Conservation (phyloP, 2,113 vertebrate genomes). For the Melospiza georgiana region DNA sequence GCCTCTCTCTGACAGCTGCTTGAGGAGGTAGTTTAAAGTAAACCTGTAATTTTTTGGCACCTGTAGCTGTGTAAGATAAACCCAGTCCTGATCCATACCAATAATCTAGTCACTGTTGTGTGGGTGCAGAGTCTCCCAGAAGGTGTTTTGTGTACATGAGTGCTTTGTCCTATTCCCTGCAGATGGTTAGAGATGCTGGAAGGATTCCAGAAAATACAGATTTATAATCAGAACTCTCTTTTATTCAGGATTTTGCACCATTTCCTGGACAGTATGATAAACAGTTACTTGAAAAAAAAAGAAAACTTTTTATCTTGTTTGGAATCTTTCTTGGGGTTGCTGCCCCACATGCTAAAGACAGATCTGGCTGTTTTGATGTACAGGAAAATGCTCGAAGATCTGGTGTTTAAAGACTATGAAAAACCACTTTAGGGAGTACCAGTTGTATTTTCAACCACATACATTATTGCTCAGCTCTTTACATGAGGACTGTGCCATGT, state of each 20-base stretch:
- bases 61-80: conserved; percentile 4
- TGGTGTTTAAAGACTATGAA: background rate
- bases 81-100: background rate
- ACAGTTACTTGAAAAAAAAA: background rate
- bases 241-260: background rate
- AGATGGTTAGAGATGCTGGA: background rate
- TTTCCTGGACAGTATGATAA: background rate
- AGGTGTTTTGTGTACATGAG: background rate
- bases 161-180: background rate
- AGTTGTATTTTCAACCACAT: background rate
- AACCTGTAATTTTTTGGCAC: conserved; percentile 18
- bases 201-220: background rate
- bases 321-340: background rate
- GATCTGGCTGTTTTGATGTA: conserved; percentile 43
- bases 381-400: background rate
- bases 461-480: background rate
- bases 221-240: background rate
- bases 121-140: background rate
- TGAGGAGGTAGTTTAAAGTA: background rate
- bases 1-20: conserved; percentile 22
- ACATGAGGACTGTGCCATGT: fast-evolving
- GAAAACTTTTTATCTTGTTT: background rate
- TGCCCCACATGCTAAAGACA: background rate
- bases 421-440: background rate
- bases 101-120: background rate